Base-by-base conservation (phyloP, 2,113 vertebrate genomes). In the Cepphus grylle region DNA sequence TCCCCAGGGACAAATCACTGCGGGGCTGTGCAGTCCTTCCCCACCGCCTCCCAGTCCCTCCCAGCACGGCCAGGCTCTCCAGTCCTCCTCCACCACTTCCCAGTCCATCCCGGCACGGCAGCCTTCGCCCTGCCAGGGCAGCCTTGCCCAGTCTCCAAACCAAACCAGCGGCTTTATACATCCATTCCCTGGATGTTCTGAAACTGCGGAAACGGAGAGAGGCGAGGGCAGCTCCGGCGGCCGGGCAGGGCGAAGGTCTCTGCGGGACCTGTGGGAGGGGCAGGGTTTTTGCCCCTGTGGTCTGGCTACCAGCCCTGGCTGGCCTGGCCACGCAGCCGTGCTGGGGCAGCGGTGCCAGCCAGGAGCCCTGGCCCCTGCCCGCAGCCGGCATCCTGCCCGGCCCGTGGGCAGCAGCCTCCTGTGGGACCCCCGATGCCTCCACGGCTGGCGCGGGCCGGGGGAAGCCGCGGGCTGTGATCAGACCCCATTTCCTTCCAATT, bases 401-500 rank as follows among this genome's bases (percentile, higher is more conserved):
- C 36, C 13, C 2, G 7, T 17, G 79, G 40, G 63, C 70, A 71
- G 81, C 77, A 66, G 17, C 66, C 50, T 59, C 61, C 38, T 1
- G 0, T 1, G 1, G 47, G 27, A n/a, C 25, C 74, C 80, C 34
- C 0, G 0, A 72, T 21, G 45, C 56, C 30, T 43, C 21, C 1
- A 1, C 0, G 0, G 92, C 72, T 56, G 62, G 27, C 1, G 0
- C 0, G 9, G 83, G 71, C 42, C 6, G 25, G 34, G 50, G 63
- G 45, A 29, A 52, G 77, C 52, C 3, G 3, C 5, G 4, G 56
- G 56, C 47, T 7, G 3, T 5, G 0, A 7, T 56, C n/a, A 3
- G 22, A 71, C 18, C 43, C 72, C 2, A 1, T 59, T 86, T 94
- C 38, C 32, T 71, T 83, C 55, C 47, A 43, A 1, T 43, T 78